Evolutionary conservation across 2,797 vertebrate genomes (phyloP).

Genomic region (Babyrousa celebensis): DNA sequence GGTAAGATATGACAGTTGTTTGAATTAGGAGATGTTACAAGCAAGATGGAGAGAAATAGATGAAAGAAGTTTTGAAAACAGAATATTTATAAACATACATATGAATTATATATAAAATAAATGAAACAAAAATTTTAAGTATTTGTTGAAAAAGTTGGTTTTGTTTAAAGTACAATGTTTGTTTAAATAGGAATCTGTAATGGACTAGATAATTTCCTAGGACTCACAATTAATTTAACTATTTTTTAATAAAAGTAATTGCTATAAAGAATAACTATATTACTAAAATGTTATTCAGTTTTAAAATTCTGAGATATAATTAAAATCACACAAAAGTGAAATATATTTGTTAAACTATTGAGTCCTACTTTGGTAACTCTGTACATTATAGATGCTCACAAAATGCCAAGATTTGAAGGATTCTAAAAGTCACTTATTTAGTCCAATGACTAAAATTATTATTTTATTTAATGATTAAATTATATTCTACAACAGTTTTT

Average conservation of each 20-base stretch:
- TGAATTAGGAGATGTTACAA: conserved; percentile 3
- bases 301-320: conserved; percentile 56
- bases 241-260: conserved; percentile 53
- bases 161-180: conserved; percentile 5
- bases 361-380: conserved; percentile 39
- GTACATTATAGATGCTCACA: not conserved
- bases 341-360: conserved; percentile 38
- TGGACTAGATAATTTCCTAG: conserved; percentile 12
- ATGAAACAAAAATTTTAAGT: conserved; percentile 26
- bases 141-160: conserved; percentile 14
- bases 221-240: conserved; percentile 13
- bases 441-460: not conserved
- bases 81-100: not conserved
- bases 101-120: not conserved
- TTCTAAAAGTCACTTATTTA: not conserved
- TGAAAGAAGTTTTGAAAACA: conserved; percentile 1
- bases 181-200: conserved; percentile 52
- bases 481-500: conserved; percentile 25
- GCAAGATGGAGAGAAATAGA: not conserved
- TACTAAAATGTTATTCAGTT: conserved; percentile 15
- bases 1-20: not conserved
- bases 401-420: conserved; percentile 46
- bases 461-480: not conserved
- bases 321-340: conserved; percentile 55
- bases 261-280: conserved; percentile 26